Conservation (phyloP, 2,888 invertebrate genomes). For the Smittia aterrima region DNA sequence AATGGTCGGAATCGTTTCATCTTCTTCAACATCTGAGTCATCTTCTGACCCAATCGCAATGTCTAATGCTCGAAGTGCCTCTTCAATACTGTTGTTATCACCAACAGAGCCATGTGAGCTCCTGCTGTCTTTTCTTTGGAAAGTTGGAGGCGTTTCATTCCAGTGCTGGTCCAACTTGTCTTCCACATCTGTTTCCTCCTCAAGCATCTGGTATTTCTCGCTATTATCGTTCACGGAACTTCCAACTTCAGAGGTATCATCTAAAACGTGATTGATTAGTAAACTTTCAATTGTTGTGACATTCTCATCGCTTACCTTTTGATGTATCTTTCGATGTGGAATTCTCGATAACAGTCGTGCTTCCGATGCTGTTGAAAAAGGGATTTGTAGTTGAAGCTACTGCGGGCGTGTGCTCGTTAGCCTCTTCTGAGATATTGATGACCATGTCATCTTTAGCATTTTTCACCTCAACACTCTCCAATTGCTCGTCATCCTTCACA, state of each 20-base stretch:
- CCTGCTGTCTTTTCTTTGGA: slow-evolving; percentile 42
- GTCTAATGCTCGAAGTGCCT: slow-evolving; percentile 45
- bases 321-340: background rate
- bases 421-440: background rate
- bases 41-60: slow-evolving; percentile 44
- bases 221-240: slow-evolving; percentile 17
- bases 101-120: background rate
- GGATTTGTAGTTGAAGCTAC: slow-evolving; percentile 2
- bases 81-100: slow-evolving; percentile 45
- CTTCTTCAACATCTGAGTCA: slow-evolving; percentile 36
- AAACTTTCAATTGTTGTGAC: background rate
- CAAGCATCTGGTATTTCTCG: slow-evolving; percentile 19
- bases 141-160: slow-evolving; percentile 42
- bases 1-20: slow-evolving; percentile 1
- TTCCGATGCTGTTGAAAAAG: slow-evolving; percentile 16
- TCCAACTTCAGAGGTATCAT: slow-evolving; percentile 26
- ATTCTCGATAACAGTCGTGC: background rate
- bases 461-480: background rate
- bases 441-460: background rate
- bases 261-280: background rate
- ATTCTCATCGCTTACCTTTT: background rate
- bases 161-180: background rate
- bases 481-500: background rate
- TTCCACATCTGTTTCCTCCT: slow-evolving; percentile 34
- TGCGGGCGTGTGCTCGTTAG: background rate